These are phyloP conservation scores for Capromys pilorides DNA, from an alignment of 2,797 vertebrate genomes.

Conservation along the genomic window DNA sequence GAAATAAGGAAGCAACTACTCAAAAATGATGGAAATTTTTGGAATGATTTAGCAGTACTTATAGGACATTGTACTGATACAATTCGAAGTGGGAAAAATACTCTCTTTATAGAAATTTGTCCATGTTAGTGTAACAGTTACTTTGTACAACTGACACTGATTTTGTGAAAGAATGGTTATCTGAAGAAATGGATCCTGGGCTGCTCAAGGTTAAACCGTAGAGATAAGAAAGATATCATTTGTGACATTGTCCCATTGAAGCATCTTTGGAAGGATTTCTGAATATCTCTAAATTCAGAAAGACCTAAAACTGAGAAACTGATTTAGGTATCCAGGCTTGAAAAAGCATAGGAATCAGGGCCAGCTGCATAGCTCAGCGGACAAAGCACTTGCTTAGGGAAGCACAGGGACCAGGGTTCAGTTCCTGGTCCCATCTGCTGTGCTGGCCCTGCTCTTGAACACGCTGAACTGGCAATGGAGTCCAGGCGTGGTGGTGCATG, in stretches of 20 bases:
- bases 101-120: constrained; percentile 8
- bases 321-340: neutral
- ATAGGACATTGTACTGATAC: constrained; percentile 1
- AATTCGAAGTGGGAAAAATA: neutral
- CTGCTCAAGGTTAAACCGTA: neutral
- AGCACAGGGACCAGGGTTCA: too few relatives aligned
- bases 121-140: neutral
- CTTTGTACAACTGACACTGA: neutral
- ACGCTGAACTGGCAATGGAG: too few relatives aligned
- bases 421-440: too few relatives aligned
- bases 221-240: too few relatives aligned
- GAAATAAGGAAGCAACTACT: constrained; percentile 27
- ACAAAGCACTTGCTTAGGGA: too few relatives aligned
- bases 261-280: neutral
- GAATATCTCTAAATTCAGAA: neutral
- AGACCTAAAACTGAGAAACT: neutral
- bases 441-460: too few relatives aligned
- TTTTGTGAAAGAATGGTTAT: neutral
- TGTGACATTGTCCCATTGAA: neutral
- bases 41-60: neutral
- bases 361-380: too few relatives aligned
- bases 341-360: neutral
- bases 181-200: neutral
- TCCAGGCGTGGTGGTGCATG: too few relatives aligned
- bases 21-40: constrained; percentile 13